Conservation (phyloP, 2,888 invertebrate genomes). For the Lepetodrilus schrolli region DNA sequence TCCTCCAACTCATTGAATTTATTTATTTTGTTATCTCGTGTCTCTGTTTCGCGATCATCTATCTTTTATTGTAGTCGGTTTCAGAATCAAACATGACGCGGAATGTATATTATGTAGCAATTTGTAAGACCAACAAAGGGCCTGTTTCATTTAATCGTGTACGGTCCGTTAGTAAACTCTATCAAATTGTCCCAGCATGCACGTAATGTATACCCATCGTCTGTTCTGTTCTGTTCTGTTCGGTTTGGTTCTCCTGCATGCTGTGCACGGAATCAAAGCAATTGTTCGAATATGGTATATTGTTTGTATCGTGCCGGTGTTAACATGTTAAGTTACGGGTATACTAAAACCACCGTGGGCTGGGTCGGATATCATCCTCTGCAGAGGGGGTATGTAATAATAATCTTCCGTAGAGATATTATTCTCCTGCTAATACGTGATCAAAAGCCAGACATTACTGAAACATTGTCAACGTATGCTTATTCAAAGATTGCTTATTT, state of each 20-base stretch:
- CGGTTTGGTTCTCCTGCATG: not conserved
- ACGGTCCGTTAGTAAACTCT: too few species aligned
- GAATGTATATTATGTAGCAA: too few species aligned
- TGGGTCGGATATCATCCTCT: not conserved
- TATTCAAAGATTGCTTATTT: not conserved
- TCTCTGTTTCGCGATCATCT: too few species aligned
- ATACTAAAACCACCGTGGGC: not conserved
- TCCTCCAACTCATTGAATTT: too few species aligned
- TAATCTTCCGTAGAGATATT: not conserved
- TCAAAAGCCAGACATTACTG: not conserved
- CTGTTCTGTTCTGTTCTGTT: not conserved
- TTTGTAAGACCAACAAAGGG: too few species aligned
- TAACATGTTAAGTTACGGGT: not conserved
- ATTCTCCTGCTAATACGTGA: slow-evolving; percentile 1
- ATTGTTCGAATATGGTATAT: too few species aligned
- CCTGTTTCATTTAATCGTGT: too few species aligned
- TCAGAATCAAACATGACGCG: too few species aligned
- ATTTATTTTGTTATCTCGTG: too few species aligned
- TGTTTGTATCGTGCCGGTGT: not conserved
- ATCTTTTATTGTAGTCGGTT: too few species aligned
- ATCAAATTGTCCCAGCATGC: not conserved
- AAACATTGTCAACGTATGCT: not conserved
- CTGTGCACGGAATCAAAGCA: too few species aligned
- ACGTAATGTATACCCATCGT: too few species aligned
- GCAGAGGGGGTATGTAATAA: not conserved